These are phyloP conservation scores for Vollenhovia emeryi DNA, from an alignment of 1,140 invertebrate species.

Conservation along the genomic window DNA sequence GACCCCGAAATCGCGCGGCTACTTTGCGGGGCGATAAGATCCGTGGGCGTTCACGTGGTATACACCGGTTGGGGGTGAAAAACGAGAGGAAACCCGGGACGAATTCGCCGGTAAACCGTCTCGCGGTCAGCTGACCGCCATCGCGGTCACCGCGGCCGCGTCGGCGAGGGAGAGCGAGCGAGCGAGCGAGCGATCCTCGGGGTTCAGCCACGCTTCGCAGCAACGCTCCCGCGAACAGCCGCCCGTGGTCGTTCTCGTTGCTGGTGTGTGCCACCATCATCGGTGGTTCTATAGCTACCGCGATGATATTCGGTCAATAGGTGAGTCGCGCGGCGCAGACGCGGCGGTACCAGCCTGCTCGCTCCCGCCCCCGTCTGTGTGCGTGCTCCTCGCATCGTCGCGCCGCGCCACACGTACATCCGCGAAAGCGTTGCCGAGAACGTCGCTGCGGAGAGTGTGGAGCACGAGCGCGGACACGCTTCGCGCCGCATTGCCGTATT, in stretches of 20 bases:
- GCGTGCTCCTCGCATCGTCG: not conserved
- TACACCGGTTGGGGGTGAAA: not conserved
- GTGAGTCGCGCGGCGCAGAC: constrained; percentile 81
- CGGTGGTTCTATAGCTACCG: constrained; percentile 30
- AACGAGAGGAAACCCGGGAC: no score
- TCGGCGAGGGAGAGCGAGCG: not conserved
- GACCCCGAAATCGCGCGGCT: not conserved
- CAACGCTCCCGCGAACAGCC: not conserved
- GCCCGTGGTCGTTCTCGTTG: not conserved
- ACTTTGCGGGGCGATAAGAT: not conserved
- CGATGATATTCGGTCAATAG: constrained; percentile 82
- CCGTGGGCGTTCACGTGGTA: not conserved
- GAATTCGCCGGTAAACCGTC: not conserved
- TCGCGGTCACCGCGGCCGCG: constrained; percentile 34
- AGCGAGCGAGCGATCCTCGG: not conserved
- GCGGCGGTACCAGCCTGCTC: constrained; percentile 71
- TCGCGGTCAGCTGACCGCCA: constrained; percentile 64
- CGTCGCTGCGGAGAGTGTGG: constrained; percentile 70
- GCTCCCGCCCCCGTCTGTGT: constrained; percentile 49
- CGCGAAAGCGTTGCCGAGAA: constrained; percentile 69
- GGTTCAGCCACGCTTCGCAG: constrained; percentile 24
- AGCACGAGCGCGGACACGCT: constrained; percentile 71
- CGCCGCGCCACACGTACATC: constrained; percentile 31
- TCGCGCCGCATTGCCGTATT: constrained; percentile 81
- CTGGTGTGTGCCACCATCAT: not conserved